A percentile compares a stretch with the other conserved stretches of the same genome.
These are phyloP conservation scores for Cabera pusaria DNA, from an alignment of 2,888 invertebrate genomes.

Conservation along the genomic window DNA sequence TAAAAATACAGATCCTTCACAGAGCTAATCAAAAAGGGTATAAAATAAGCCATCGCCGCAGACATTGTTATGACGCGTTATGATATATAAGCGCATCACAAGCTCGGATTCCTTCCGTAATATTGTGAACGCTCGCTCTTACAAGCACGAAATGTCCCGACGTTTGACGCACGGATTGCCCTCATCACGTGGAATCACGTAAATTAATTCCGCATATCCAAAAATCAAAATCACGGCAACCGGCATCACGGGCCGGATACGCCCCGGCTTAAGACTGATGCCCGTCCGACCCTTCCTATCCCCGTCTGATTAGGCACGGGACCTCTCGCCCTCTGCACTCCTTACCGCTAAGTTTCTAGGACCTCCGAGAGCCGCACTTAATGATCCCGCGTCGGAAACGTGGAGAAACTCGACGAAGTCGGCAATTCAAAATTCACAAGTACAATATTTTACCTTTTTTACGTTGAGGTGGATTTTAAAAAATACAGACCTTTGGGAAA, in stretches of 20 bases:
- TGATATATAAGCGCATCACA: slow-evolving; percentile 26
- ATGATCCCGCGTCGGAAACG: slow-evolving; percentile 48
- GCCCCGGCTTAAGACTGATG: slow-evolving; percentile 31
- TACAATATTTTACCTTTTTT: slow-evolving; percentile 67
- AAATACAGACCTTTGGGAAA: slow-evolving; percentile 77
- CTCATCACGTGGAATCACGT: slow-evolving; percentile 28
- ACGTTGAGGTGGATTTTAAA: slow-evolving; percentile 65
- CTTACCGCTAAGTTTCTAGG: slow-evolving; percentile 39
- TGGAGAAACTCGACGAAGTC: slow-evolving; percentile 40
- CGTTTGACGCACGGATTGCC: slow-evolving; percentile 30
- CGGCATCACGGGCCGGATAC: slow-evolving; percentile 22
- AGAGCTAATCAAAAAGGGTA: slow-evolving; percentile 22
- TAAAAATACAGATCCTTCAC: slow-evolving; percentile 18
- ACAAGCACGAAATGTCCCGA: slow-evolving; percentile 11
- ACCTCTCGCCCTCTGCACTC: slow-evolving; percentile 27
- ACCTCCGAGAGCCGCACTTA: slow-evolving; percentile 38
- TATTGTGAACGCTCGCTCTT: too few relatives aligned
- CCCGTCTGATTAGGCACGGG: slow-evolving; percentile 43
- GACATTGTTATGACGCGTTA: slow-evolving; percentile 21
- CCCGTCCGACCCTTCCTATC: slow-evolving; percentile 40
- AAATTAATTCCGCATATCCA: slow-evolving; percentile 30
- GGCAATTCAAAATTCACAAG: slow-evolving; percentile 59
- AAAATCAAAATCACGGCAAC: slow-evolving; percentile 30
- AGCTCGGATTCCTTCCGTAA: slow-evolving; percentile 18
- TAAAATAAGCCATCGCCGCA: slow-evolving; percentile 17